Conservation (phyloP, 2,888 invertebrate species). For the Scaptomyza tumidula region DNA sequence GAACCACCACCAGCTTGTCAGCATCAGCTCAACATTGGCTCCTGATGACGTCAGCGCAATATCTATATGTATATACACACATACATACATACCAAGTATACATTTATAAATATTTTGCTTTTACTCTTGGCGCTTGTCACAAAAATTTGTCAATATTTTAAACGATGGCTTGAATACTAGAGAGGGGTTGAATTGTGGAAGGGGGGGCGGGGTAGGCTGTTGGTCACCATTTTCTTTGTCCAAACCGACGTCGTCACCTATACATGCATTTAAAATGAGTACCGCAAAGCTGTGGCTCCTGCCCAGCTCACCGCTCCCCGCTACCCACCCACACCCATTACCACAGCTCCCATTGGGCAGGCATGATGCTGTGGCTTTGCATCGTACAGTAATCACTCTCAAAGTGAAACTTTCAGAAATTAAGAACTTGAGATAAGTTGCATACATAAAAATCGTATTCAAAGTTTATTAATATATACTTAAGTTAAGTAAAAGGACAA, state of each 20-base stretch:
- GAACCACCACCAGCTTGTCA: neutral
- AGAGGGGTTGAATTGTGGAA: neutral
- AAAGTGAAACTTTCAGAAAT: neutral
- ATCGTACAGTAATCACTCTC: neutral
- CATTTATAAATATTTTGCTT: neutral
- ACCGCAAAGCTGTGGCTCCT: constrained; percentile 27
- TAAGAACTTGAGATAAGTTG: too few relatives aligned
- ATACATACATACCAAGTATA: neutral
- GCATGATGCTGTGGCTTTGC: constrained; percentile 11
- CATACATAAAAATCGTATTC: too few relatives aligned
- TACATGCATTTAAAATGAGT: constrained; percentile 46
- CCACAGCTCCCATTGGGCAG: constrained; percentile 28
- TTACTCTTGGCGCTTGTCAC: constrained; percentile 26
- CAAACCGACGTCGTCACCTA: constrained; percentile 11
- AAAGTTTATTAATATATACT: too few relatives aligned
- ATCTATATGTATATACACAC: neutral
- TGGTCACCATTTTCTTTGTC: neutral
- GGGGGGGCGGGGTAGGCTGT: constrained; percentile 11
- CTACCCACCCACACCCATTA: neutral
- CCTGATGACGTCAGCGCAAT: constrained; percentile 20
- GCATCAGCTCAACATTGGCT: constrained; percentile 6
- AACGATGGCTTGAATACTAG: neutral
- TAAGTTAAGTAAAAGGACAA: too few relatives aligned
- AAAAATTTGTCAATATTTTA: constrained; percentile 44
- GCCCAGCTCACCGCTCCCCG: constrained; percentile 6